phyloP scores from a whole-genome alignment of 2,113 vertebrate species.

The Benitochromis conjunctus region DNA sequence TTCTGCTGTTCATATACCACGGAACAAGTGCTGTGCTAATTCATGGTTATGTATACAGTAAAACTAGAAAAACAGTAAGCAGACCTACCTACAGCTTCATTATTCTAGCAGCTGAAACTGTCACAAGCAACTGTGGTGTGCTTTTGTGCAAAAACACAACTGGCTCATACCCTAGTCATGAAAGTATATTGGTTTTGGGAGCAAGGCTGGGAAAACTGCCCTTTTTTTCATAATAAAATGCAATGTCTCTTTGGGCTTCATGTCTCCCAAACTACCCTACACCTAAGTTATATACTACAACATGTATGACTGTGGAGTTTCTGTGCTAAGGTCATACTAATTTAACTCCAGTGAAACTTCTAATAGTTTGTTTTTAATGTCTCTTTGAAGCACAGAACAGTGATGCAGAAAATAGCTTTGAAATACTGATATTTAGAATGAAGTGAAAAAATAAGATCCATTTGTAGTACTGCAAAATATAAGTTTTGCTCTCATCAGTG shows the following conservation, averaged over 20 bases:
- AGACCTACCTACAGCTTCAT: background rate
- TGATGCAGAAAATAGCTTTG: background rate
- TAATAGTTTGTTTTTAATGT: background rate
- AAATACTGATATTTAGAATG: background rate
- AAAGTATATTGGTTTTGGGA: background rate
- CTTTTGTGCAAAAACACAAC: background rate
- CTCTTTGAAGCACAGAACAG: background rate
- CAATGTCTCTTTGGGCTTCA: background rate
- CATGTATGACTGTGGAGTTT: background rate
- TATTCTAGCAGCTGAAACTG: background rate
- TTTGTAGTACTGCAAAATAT: conserved; percentile 8
- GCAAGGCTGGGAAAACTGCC: background rate
- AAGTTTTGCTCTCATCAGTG: conserved; percentile 17
- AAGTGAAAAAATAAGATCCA: background rate
- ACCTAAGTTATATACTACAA: background rate
- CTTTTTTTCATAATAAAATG: background rate
- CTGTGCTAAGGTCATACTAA: background rate
- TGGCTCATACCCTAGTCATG: background rate
- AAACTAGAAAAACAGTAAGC: background rate
- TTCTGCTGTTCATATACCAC: background rate
- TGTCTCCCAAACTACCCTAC: background rate
- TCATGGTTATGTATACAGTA: background rate
- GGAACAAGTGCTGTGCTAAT: background rate
- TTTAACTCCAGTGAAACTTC: background rate
- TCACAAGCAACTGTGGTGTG: background rate